Base-by-base conservation (phyloP, 1,140 invertebrate species). In the Drosophila ananassae region DNA sequence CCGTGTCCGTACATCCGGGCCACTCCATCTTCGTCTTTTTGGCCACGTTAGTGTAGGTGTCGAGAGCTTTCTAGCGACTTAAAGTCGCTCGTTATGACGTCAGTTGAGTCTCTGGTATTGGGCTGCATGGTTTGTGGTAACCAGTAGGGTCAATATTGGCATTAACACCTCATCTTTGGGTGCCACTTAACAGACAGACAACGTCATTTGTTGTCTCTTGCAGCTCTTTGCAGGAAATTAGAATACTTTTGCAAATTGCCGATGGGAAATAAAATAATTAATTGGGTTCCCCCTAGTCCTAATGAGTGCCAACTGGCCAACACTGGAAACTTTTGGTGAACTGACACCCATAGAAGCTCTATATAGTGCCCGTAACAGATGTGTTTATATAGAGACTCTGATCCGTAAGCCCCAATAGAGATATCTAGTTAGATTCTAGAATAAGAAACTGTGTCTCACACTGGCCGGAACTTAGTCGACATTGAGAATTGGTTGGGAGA, bases 81-180 rank as follows among this genome's bases (percentile, higher is more conserved):
- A 8, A 47, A 56, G 25, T 47, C 32, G 54, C 61, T 75, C 52
- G 44, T 76, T 76, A 76, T 74, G 71, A 74, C 72, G 72, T 74
- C 72, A 74, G 72, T 50, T 39, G 24, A 39, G 10, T 3, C 2
- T 3, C 3, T 37, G 34, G 10, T 32, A 3, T 10, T 34, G 25
- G 52, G 12, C 34, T 51, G 37, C 28, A 55, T 55, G 44, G 22
- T 62, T 41, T 5, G 34, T 73, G 69, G 59, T 74, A 74, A 74
- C 56, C 21, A 75, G 2, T 74, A 39, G 28, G 39, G 52, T 74
- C 52, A 74, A 74, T 74, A 74, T 74, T 74, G 22, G 32, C 13
- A 66, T 74, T 74, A 74, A 74, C 72, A 74, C 72, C 72, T 74
- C 58, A 75, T 69, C 63, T 69, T 50, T 39, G 32, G 63, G 17